A percentile compares a stretch with the other conserved stretches of the same genome.
Conservation (phyloP, 2,797 vertebrate species). For the Darevskia mixta region DNA sequence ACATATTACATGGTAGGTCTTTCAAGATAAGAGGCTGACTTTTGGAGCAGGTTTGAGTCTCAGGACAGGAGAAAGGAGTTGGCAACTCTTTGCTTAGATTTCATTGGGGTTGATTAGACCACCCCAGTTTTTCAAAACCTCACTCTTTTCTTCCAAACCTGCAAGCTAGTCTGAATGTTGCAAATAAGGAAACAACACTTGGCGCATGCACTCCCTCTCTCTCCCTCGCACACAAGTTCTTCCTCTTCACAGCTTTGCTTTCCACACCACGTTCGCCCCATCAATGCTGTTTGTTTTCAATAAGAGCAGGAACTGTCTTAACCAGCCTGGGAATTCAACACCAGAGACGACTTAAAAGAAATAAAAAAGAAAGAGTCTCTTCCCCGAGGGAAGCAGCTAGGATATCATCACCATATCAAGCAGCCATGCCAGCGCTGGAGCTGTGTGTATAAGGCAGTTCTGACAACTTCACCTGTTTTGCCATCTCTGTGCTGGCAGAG, state of each 20-base stretch:
- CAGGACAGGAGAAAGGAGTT: neutral
- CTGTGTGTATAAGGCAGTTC: neutral
- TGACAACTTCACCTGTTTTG: neutral
- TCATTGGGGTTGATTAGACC: neutral
- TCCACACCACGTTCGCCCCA: neutral
- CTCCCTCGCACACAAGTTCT: neutral
- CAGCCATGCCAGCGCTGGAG: neutral
- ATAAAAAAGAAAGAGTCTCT: neutral
- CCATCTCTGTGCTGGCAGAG: slow-evolving; percentile 5
- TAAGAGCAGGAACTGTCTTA: neutral
- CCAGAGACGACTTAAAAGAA: neutral
- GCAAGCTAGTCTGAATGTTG: slow-evolving; percentile 2
- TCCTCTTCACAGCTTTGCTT: slow-evolving; percentile 4
- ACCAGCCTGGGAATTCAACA: neutral
- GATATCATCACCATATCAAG: slow-evolving; percentile 16
- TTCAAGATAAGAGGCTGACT: neutral
- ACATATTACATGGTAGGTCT: neutral
- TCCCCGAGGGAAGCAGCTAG: neutral
- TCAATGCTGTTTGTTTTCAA: neutral
- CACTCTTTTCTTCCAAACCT: neutral
- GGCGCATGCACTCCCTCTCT: neutral
- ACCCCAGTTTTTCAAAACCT: neutral
- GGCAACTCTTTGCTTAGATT: neutral
- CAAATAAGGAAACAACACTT: neutral
- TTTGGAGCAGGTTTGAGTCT: neutral